Evolutionary conservation across 2,888 invertebrate genomes (phyloP).

Genomic region (Caenorhabditis plicata): DNA sequence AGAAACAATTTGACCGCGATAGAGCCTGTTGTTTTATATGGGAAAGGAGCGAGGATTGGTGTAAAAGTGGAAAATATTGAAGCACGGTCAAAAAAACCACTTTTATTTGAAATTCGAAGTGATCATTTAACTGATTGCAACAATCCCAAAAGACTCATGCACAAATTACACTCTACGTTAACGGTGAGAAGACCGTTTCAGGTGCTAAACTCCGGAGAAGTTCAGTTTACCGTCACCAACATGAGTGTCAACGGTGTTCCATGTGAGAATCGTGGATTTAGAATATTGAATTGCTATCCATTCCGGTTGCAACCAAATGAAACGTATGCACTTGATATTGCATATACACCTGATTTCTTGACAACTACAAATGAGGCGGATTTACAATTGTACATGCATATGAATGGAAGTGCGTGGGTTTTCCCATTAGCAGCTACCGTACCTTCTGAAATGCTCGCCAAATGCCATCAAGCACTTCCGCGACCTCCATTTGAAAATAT

Average conservation of each 20-base stretch:
- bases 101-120: slow-evolving; percentile 81
- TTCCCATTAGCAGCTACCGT: slow-evolving; percentile 76
- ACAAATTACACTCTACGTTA: slow-evolving; percentile 72
- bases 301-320: slow-evolving; percentile 77
- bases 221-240: slow-evolving; percentile 72
- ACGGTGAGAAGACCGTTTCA: slow-evolving; percentile 81
- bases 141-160: slow-evolving; percentile 66
- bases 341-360: slow-evolving; percentile 85
- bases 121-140: slow-evolving; percentile 73
- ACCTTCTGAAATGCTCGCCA: slow-evolving; percentile 66
- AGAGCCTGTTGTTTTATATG: slow-evolving; percentile 81
- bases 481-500: slow-evolving; percentile 79
- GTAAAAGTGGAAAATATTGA: slow-evolving; percentile 71
- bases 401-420: slow-evolving; percentile 65
- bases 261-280: slow-evolving; percentile 72
- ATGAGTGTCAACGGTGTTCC: slow-evolving; percentile 70
- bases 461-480: slow-evolving; percentile 73
- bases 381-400: slow-evolving; percentile 67
- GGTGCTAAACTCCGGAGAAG: slow-evolving; percentile 84
- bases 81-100: slow-evolving; percentile 68
- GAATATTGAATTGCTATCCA: slow-evolving; percentile 76
- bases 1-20: slow-evolving; percentile 89
- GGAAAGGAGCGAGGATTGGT: slow-evolving; percentile 82
- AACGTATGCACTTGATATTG: slow-evolving; percentile 79
- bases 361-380: slow-evolving; percentile 74